Conservation (phyloP, 2,888 invertebrate species). For the Hypomecis atomaria region DNA sequence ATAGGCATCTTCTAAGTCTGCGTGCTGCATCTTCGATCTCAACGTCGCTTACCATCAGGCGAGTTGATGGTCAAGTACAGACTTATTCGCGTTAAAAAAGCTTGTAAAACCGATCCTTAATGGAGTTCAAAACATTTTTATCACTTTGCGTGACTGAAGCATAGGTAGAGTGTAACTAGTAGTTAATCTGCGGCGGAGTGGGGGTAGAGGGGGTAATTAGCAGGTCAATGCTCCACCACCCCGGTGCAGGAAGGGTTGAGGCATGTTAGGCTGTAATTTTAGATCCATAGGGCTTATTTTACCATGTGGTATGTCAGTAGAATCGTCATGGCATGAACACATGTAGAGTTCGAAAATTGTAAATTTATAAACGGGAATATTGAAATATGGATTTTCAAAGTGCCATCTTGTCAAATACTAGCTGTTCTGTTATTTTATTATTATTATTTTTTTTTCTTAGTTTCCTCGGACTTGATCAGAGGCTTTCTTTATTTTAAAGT, state of each 20-base stretch:
- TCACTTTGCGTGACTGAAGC: conserved; percentile 38
- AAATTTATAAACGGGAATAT: conserved; percentile 5
- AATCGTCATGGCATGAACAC: background rate
- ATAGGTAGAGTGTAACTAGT: background rate
- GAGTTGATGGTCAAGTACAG: no score
- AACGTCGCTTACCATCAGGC: no score
- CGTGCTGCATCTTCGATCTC: no score
- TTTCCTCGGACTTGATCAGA: no score
- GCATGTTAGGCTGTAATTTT: conserved; percentile 10
- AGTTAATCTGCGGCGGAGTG: conserved; percentile 7
- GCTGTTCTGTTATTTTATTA: no score
- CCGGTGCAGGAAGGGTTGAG: conserved; percentile 30
- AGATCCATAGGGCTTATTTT: conserved; percentile 4
- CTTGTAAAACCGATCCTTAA: background rate
- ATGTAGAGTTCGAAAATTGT: conserved; percentile 11
- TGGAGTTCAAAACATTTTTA: conserved; percentile 35
- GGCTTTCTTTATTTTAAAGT: no score
- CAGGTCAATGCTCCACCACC: conserved; percentile 43
- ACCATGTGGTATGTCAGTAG: background rate
- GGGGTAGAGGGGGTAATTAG: conserved; percentile 41
- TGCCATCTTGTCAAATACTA: no score
- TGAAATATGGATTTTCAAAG: background rate
- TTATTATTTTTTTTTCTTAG: no score
- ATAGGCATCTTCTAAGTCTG: no score
- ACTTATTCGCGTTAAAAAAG: no score